Base-by-base conservation (phyloP, 2,888 invertebrate species). In the Tridacna crocea region DNA sequence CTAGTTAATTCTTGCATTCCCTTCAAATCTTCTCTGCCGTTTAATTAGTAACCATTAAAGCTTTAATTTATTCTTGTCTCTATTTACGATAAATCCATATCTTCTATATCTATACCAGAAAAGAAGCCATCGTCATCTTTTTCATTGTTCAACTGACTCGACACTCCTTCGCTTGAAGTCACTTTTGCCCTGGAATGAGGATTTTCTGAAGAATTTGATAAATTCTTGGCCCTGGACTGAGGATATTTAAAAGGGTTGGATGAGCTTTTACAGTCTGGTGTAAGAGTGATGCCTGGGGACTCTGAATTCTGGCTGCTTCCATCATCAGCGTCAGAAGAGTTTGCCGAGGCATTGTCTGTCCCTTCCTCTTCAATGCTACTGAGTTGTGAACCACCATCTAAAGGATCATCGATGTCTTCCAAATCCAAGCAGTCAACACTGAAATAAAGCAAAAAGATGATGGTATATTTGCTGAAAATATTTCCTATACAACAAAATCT, bases 91-190 rank as follows among this genome's bases (percentile, higher is more conserved):
- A 26, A 27, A 60, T 73, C 73, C 73, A 73, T 73, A 2, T 75
- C 78, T 17, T 82, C 82, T 0, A 83, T 13, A 55, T 86, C 86
- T 63, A 85, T 77, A n/a, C 81, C 83, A 0, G 86, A 86, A 61
- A 82, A 81, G 61, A 86, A 86, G 8, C 83, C 86, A 75, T 86
- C 86, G 72, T 86, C 86, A 22, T 85, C 83, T 27, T 47, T 77
- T 19, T 66, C 68, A 68, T 27, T 58, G 19, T 72, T 4, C 6
- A 22, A 13, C 11, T 17, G 48, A 47, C 70, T 12, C 1, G 36
- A 12, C 10, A 15, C 47, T 11, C 66, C n/a, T 10, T 15, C 11
- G n/a, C 46, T 66, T 15, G 46, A 46, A 15, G 17, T 46, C 22
- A 63, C 3, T 19, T 15, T 55, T 3, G 61, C 61, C 58, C 58